Evolutionary conservation across 2,797 vertebrate species (phyloP), one percentile per base, ranked within the genome.

Genomic region (Oryzias dopingdopingensis): DNA sequence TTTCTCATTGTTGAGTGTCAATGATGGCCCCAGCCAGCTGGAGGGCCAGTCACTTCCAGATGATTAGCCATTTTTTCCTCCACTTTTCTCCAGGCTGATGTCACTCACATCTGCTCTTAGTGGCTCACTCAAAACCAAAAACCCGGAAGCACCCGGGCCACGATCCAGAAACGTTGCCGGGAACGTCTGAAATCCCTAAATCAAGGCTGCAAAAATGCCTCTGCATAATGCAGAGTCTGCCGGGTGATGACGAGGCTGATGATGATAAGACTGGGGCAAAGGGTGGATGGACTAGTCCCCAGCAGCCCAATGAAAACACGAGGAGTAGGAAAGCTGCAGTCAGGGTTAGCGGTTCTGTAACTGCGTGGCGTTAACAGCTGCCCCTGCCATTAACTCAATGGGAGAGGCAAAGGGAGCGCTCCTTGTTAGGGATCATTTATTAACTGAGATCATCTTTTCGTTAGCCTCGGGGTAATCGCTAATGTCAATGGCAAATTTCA

Each of bases 401-500:
- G 71, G 79, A 77, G 80, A 59, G 59, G 56, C 70, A 71, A 62
- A 65, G 72, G 68, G 79, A 73, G 70, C 24, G 72, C 85, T 93
- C 92, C 95, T 96, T 95, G 93, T 97, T 95, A 95, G 94, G 93
- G 93, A 97, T 95, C 95, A 95, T 96, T 95, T 96, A 95, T 95
- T 96, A 96, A 95, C 93, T 92, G 93, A 95, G 94, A 96, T 96
- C 94, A 95, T 96, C 94, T 96, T 95, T 95, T 93, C 88, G 92
- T 93, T 93, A 89, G 94, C 94, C 94, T 93, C 89, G 90, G 94
- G 96, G 92, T 96, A 95, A 95, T 94, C 94, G 95, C 94, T 96
- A 96, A 98, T 96, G 95, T 97, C 95, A 96, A 95, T 93, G 94
- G 94, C 93, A 94, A 93, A 96, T 98, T 96, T 97, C 95, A 97